Evolutionary conservation across 2,888 invertebrate species (phyloP).

Genomic region (Acrocyrtus sp.): DNA sequence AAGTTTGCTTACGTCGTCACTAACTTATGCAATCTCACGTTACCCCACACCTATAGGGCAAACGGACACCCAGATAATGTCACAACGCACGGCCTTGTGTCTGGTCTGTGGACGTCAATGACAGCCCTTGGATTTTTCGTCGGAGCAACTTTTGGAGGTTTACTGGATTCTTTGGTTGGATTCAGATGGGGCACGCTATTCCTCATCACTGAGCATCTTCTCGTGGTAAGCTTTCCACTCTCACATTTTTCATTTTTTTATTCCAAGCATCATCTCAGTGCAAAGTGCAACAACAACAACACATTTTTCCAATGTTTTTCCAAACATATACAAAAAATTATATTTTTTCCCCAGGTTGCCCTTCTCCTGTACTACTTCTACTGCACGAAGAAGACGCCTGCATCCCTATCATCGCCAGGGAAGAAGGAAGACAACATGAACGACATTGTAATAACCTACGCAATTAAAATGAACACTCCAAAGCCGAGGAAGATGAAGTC

Average conservation of each 20-base stretch:
- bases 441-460: conserved; percentile 20
- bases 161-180: conserved; percentile 64
- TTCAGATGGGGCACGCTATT: conserved; percentile 79
- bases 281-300: no score
- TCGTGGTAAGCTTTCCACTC: conserved; percentile 79
- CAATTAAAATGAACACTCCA: conserved; percentile 20
- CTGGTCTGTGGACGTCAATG: conserved; percentile 90
- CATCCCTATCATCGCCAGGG: no score
- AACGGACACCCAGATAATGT: conserved; percentile 84
- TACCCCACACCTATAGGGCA: conserved; percentile 69
- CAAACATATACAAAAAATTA: neutral
- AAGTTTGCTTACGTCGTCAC: no score
- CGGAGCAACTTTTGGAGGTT: conserved; percentile 65
- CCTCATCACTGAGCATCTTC: conserved; percentile 74
- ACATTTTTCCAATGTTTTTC: no score
- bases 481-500: neutral
- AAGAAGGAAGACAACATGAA: conserved; percentile 3
- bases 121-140: conserved; percentile 86
- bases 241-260: no score
- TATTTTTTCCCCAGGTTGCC: neutral
- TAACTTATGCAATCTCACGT: neutral
- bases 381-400: neutral
- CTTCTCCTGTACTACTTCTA: no score
- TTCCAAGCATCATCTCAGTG: no score
- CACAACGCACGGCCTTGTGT: conserved; percentile 88